Evolutionary conservation across 2,888 invertebrate genomes (phyloP).

Genomic region (Zhengitettix transpicula): DNA sequence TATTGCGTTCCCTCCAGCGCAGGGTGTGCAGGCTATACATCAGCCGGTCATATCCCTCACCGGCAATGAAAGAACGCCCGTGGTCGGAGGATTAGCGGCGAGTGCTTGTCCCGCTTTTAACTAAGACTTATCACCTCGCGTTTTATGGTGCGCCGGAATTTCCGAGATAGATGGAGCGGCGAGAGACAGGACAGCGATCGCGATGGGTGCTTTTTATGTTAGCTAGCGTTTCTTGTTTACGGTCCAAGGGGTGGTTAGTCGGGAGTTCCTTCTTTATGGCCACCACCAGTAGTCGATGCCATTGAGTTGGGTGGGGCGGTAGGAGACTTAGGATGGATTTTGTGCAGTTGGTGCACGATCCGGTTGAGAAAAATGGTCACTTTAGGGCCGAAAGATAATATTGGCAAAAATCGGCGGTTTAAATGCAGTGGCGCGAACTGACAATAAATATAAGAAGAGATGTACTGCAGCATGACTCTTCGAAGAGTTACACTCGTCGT

Average conservation of each 20-base stretch:
- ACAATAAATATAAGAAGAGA: background rate
- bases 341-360: background rate
- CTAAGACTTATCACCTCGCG: background rate
- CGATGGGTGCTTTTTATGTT: background rate
- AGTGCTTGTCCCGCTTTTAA: background rate
- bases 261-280: background rate
- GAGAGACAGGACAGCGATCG: background rate
- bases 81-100: background rate
- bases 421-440: background rate
- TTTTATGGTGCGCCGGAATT: background rate
- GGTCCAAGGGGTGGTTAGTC: background rate
- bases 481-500: too few species aligned
- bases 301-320: background rate
- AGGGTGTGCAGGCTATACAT: slow-evolving; percentile 39
- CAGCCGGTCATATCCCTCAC: slow-evolving; percentile 18
- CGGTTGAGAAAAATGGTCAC: background rate
- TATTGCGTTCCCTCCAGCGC: slow-evolving; percentile 41
- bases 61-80: slow-evolving; percentile 1
- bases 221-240: background rate
- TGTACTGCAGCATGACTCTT: too few species aligned
- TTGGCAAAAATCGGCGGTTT: background rate
- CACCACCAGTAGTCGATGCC: background rate
- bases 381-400: background rate
- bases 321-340: too few species aligned
- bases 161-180: background rate